Base-by-base conservation (phyloP, 2,888 invertebrate species). In the Molanna angustata region DNA sequence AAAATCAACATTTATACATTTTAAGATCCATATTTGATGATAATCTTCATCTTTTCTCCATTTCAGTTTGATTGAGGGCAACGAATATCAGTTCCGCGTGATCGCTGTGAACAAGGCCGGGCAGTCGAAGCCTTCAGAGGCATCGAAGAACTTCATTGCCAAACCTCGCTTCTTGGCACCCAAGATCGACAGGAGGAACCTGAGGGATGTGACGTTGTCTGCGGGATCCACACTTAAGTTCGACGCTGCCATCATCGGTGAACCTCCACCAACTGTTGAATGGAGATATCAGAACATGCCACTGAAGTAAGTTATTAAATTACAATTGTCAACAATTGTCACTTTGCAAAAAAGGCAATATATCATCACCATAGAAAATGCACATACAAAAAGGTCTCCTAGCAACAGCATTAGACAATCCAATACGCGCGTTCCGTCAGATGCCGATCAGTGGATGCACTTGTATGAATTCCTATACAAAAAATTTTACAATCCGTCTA, bases 71-170 rank as follows among this genome's bases (percentile, higher is more conserved):
- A 89, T 90, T 64, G 96, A 96, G 78, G 96, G 96, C 62, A 93
- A 94, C 68, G 95, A 96, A 67, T 96, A 95, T 70, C 95, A 96
- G 71, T 98, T 97, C 86, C 85, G 97, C 21, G 88, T 98, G 21
- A 84, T 94, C 61, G 98, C 98, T 6, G 79, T 96, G 49, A 99
- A 99, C 74, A 92, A 93, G 69, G 95, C 93, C 7, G 99, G 99
- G 0, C 86, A 86, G 66, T 92, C 96, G 64, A 91, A 93, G 62
- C 93, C 96, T 0, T 93, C 94, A 6, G 91, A 92, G 51, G 78
- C 90, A 17, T 88, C 90, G 72, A 92, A 91, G 72, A 84, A 83
- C 64, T 92, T 94, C 71, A 76, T 83, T 52, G 92, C 92, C 48
- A 92, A 92, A 67, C 92, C 93, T 0, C 80, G 93, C 60, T 91